Evolutionary conservation across 2,888 invertebrate genomes (phyloP).

Genomic region (Ommatoiulus sabulosus): DNA sequence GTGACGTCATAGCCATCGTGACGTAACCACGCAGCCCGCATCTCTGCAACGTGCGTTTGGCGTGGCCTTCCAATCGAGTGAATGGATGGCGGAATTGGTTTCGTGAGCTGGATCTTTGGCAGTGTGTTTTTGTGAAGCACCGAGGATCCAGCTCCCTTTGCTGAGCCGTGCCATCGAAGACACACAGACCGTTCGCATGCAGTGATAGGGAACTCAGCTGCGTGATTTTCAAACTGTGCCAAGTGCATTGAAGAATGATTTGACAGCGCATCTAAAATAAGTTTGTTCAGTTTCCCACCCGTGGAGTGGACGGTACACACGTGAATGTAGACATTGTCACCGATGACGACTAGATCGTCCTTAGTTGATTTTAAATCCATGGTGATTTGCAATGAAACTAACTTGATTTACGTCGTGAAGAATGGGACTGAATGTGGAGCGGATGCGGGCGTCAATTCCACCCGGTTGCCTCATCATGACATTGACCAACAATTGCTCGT

Average conservation of each 20-base stretch:
- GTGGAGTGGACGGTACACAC: not conserved
- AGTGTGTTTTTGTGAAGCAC: not conserved
- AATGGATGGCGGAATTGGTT: constrained; percentile 16
- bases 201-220: not conserved
- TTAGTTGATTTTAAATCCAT: constrained; percentile 23
- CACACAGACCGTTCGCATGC: not conserved
- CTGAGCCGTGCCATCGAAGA: not conserved
- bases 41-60: constrained; percentile 8
- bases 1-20: not conserved
- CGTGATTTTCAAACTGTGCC: not conserved
- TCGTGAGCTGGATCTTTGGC: constrained; percentile 25
- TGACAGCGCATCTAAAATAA: not conserved
- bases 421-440: not conserved
- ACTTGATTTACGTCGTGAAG: constrained; percentile 13
- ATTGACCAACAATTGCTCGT: constrained; percentile 54
- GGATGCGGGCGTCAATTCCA: not conserved
- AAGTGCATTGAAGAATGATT: not conserved
- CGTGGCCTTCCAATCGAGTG: not conserved
- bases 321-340: not conserved
- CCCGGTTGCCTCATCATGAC: constrained; percentile 30
- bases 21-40: not conserved
- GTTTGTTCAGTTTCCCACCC: not conserved
- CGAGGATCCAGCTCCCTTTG: not conserved
- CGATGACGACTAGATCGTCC: constrained; percentile 20
- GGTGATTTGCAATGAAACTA: constrained; percentile 22